These are phyloP conservation scores for Eustalomyia histrio DNA, from an alignment of 2,888 invertebrate species.

Conservation along the genomic window DNA sequence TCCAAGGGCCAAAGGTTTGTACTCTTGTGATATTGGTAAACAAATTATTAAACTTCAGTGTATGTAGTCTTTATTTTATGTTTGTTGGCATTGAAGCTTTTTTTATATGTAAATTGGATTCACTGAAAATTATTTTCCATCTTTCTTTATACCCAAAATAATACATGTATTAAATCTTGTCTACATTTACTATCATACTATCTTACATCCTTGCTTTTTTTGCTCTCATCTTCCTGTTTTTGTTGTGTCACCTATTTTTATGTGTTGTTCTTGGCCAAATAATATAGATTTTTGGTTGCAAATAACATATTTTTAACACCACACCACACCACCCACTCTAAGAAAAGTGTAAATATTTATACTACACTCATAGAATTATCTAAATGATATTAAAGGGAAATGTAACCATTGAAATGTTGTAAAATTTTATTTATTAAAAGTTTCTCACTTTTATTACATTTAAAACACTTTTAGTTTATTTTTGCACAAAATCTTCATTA, in stretches of 20 bases:
- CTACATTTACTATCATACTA: constrained; percentile 6
- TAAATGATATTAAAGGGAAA: too few relatives aligned
- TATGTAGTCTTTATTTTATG: not conserved
- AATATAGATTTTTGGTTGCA: constrained; percentile 20
- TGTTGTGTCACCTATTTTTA: constrained; percentile 26
- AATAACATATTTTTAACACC: constrained; percentile 36
- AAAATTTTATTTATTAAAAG: too few relatives aligned
- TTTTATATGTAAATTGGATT: constrained; percentile 22
- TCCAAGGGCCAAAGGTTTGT: not conserved
- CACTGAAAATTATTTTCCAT: constrained; percentile 8
- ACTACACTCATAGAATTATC: too few relatives aligned
- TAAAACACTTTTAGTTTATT: too few relatives aligned
- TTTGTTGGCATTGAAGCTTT: not conserved
- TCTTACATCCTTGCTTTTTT: not conserved
- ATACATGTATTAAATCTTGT: not conserved
- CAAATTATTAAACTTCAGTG: not conserved
- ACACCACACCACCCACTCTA: not conserved
- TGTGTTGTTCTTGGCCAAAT: constrained; percentile 21
- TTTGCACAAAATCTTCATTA: too few relatives aligned
- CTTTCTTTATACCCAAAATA: not conserved
- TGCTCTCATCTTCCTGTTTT: constrained; percentile 7
- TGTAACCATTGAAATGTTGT: too few relatives aligned
- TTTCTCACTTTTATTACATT: too few relatives aligned
- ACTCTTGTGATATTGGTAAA: not conserved
- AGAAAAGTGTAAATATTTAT: too few relatives aligned